Conservation (phyloP, 2,113 vertebrate species). For the Xiphophorus hellerii region DNA sequence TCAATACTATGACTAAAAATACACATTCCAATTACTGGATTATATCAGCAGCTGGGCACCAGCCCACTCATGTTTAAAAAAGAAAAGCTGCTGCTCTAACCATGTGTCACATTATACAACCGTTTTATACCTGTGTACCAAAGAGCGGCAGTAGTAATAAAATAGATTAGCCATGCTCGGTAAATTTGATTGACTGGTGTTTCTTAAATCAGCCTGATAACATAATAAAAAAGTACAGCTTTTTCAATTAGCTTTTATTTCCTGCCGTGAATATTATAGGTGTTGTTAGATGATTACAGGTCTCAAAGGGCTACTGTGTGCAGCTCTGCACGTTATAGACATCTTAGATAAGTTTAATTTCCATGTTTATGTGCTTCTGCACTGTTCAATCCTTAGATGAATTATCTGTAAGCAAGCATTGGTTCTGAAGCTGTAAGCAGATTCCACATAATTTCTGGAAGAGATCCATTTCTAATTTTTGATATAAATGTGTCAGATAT, state of each 20-base stretch:
- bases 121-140: slow-evolving; percentile 10
- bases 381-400: background rate
- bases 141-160: slow-evolving; percentile 22
- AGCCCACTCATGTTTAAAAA: background rate
- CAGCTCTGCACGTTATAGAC: background rate
- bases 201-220: slow-evolving; percentile 33
- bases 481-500: background rate
- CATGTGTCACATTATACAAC: background rate
- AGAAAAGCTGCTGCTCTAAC: background rate
- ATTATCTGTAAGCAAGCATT: background rate
- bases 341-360: background rate
- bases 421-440: background rate
- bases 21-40: background rate
- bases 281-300: slow-evolving; percentile 13
- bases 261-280: slow-evolving; percentile 4
- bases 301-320: background rate
- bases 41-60: slow-evolving; percentile 10
- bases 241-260: slow-evolving; percentile 28
- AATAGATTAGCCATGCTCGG: slow-evolving; percentile 30
- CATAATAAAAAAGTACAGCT: slow-evolving; percentile 36
- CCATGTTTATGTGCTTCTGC: no score
- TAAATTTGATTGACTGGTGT: slow-evolving; percentile 35
- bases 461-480: background rate
- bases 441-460: background rate
- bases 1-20: slow-evolving; percentile 2